Conservation (phyloP, 92 coral and sea anemone genomes). For the Epizoanthus rinbou region DNA sequence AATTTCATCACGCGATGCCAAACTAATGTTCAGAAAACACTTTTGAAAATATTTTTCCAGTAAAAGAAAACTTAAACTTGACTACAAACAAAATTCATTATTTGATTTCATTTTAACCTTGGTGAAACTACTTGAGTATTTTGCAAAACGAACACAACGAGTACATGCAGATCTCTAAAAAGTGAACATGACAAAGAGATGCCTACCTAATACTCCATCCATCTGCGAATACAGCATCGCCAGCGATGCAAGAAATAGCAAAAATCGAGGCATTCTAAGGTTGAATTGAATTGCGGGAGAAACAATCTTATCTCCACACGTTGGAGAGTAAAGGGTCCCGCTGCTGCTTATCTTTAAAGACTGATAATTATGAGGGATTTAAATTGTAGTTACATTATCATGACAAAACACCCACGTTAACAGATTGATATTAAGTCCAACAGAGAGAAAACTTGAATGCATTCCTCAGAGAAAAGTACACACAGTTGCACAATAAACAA, state of each 20-base stretch:
- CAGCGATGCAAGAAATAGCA: neutral
- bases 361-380: neutral
- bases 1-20: neutral
- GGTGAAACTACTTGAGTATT: neutral
- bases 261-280: neutral
- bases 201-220: conserved; percentile 7
- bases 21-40: neutral
- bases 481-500: neutral
- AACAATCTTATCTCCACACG: neutral
- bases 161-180: neutral
- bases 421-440: neutral
- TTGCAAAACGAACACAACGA: neutral
- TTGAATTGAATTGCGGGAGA: neutral
- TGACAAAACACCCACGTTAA: conserved; percentile 33
- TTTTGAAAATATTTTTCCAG: neutral
- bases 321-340: neutral
- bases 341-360: conserved; percentile 1
- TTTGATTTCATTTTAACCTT: too few relatives aligned
- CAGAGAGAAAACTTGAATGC: neutral
- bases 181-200: neutral
- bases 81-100: too few relatives aligned
- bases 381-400: conserved; percentile 9
- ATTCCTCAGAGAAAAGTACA: conserved; percentile 21
- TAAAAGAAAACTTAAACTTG: neutral
- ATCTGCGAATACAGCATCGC: conserved; percentile 6